Evolutionary conservation across 2,888 invertebrate species (phyloP).

Genomic region (Caenorhabditis sulstoni): DNA sequence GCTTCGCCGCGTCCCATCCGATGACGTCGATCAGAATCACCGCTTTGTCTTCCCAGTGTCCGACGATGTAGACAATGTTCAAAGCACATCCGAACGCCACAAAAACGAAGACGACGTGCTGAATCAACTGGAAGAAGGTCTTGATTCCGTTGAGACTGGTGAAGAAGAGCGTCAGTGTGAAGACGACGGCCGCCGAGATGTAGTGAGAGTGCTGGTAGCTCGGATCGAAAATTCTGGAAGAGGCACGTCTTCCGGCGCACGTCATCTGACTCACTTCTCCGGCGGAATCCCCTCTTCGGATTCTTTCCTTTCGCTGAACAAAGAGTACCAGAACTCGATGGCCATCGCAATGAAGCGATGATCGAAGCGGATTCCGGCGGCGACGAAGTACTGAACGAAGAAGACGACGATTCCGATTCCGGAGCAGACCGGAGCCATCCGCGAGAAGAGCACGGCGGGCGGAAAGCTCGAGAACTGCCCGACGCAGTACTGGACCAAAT

Average conservation of each 20-base stretch:
- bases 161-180: conserved; percentile 11
- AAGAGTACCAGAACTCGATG: conserved; percentile 10
- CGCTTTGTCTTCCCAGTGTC: not conserved
- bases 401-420: conserved; percentile 3
- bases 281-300: too few relatives aligned
- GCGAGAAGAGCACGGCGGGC: not conserved
- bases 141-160: not conserved
- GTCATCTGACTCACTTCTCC: conserved; percentile 1
- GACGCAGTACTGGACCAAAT: conserved; percentile 12
- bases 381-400: conserved; percentile 13
- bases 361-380: conserved; percentile 7
- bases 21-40: conserved; percentile 15
- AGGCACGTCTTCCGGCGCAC: not conserved
- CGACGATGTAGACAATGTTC: not conserved
- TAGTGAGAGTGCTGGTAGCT: conserved; percentile 20
- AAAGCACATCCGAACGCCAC: not conserved
- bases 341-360: conserved; percentile 30
- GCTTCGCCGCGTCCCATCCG: not conserved
- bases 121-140: not conserved
- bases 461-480: conserved; percentile 22
- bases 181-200: conserved; percentile 10
- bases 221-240: conserved; percentile 27
- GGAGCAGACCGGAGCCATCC: conserved; percentile 10
- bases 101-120: conserved; percentile 9
- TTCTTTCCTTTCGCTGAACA: not conserved